A percentile compares a stretch with the other conserved stretches of the same genome.
phyloP scores from a whole-genome alignment of 2,797 vertebrate species.

The Sebastes aleutianus region DNA sequence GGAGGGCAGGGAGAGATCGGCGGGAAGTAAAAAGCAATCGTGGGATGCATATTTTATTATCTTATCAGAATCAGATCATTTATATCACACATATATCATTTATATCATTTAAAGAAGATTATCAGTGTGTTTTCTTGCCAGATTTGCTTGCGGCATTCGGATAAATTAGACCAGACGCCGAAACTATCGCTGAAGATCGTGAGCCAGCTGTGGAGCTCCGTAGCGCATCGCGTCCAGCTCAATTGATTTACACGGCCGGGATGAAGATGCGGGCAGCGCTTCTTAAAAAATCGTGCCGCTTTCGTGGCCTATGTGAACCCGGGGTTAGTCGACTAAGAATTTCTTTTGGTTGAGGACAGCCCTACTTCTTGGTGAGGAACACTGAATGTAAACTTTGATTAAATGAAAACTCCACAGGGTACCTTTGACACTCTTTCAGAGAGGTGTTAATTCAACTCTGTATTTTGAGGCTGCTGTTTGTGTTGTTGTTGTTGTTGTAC shows the following conservation, averaged over 20 bases:
- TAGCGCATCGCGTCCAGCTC: too few species aligned
- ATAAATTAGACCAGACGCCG: too few species aligned
- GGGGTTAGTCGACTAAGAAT: not conserved
- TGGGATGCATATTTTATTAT: too few species aligned
- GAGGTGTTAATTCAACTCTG: not conserved
- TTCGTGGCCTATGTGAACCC: not conserved
- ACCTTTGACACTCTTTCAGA: not conserved
- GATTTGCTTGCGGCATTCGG: too few species aligned
- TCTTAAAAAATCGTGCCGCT: too few species aligned
- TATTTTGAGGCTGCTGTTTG: not conserved
- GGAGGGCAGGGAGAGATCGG: too few species aligned
- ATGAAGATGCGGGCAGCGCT: too few species aligned
- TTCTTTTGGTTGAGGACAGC: not conserved
- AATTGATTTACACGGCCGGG: too few species aligned
- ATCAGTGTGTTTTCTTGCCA: too few species aligned
- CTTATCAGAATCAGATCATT: not conserved
- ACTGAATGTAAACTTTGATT: not conserved
- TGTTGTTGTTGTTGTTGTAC: not conserved
- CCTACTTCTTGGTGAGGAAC: not conserved
- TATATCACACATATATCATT: not conserved
- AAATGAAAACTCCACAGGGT: not conserved
- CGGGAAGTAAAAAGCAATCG: too few species aligned
- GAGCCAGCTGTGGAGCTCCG: not conserved
- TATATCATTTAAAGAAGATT: not conserved
- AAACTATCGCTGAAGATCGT: not conserved